These are phyloP conservation scores for Dermochelys coriacea DNA, from an alignment of 2,797 vertebrate genomes.

Conservation along the genomic window DNA sequence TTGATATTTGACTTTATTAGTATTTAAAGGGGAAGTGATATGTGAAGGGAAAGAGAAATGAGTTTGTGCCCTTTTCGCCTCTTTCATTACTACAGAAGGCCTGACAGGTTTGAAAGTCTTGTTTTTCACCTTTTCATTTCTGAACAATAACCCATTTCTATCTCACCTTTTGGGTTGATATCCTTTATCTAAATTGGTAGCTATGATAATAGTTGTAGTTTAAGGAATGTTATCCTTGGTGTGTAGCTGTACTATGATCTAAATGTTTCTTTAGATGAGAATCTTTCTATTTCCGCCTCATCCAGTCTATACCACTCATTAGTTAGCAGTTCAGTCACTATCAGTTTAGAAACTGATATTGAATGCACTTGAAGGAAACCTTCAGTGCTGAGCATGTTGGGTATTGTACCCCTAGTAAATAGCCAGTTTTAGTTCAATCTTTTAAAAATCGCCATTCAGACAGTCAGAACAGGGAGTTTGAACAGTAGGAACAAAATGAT, in stretches of 20 bases:
- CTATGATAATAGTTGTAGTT: background rate
- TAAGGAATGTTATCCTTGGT: background rate
- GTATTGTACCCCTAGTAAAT: background rate
- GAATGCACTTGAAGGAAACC: background rate
- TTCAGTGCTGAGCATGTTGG: background rate
- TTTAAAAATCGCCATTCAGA: background rate
- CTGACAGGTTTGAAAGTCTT: background rate
- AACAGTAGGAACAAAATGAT: background rate
- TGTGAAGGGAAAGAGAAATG: background rate
- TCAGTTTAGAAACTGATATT: background rate
- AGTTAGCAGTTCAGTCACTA: background rate
- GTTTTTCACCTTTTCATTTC: background rate
- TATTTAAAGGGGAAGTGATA: background rate
- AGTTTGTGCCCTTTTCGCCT: background rate
- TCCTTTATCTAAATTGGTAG: background rate
- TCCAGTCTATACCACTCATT: background rate
- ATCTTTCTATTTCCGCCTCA: background rate
- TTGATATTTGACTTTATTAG: background rate
- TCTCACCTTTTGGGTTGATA: background rate
- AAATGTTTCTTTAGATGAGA: background rate
- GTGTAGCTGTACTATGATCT: background rate
- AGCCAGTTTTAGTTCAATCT: no score
- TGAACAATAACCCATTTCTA: background rate
- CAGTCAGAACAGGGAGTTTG: background rate
- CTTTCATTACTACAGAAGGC: background rate